Evolutionary conservation across 2,113 vertebrate genomes (phyloP), one percentile per base, ranked within the genome.

Genomic region (Phyllostomus discolor): DNA sequence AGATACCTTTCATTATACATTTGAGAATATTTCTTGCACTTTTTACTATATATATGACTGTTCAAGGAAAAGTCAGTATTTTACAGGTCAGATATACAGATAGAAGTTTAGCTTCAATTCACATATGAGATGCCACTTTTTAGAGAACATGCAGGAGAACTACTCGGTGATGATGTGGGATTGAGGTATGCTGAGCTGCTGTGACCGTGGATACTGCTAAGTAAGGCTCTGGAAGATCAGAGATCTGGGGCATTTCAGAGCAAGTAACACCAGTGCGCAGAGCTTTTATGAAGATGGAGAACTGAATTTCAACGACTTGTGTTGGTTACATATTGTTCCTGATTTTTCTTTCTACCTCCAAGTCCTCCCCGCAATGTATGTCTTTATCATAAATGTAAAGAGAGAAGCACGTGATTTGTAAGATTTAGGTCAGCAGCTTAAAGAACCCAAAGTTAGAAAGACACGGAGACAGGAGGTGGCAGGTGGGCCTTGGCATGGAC

Each of bases 401-500:
- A 15, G 35, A 85, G 52, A 90, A 64, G 62, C 26, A 31, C 1
- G 6, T 4, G 48, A 9, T 69, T 79, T 85, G 72, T 54, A 59
- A 76, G 43, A 62, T 50, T 59, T 26, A 70, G 78, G 69, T 43
- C 73, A 85, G 41, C 28, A 50, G 79, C 57, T 78, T 12, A 83
- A 22, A 91, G 72, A 62, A 48, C 48, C 48, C 52, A 14, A 46
- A 24, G 66, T 69, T 35, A 76, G 72, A 64, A 69, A 14, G 80
- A 33, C 28, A 64, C 6, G 14, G 12, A 20, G 22, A 17, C 6
- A 5, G 5, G 10, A 38, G 31, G 15, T 12, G 3, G 52, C 0
- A 3, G 52, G 57, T 24, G 31, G 50, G 8, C 9, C 16, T 2
- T 38, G 57, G 41, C 31, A 1, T 17, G 14, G n/a, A 17, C 20